Evolutionary conservation across 35 echinoderm and acorn worm genomes (phyloP).

Genomic region (Ptychodera flava): DNA sequence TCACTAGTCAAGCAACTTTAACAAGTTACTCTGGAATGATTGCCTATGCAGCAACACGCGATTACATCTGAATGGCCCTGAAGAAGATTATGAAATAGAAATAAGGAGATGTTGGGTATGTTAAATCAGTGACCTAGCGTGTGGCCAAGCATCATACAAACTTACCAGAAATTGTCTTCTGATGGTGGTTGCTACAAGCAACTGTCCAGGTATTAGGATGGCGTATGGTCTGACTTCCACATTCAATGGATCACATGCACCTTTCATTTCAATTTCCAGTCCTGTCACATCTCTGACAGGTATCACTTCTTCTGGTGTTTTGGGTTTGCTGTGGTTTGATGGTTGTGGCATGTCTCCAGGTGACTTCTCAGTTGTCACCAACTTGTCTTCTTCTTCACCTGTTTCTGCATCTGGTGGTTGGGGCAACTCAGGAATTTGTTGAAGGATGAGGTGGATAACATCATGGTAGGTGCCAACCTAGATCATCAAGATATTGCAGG

Average conservation of each 20-base stretch:
- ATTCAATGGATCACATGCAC: constrained; percentile 66
- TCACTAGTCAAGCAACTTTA: no score
- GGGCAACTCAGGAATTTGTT: constrained; percentile 49
- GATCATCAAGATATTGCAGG: no score
- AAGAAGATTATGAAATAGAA: no score
- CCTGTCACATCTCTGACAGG: constrained; percentile 25
- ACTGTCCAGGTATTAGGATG: constrained; percentile 67
- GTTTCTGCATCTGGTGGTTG: not conserved
- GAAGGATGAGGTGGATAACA: constrained; percentile 74
- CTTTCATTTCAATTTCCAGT: constrained; percentile 80
- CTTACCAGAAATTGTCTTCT: constrained; percentile 74
- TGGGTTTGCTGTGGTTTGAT: not conserved
- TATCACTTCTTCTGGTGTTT: not conserved
- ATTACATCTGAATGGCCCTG: no score
- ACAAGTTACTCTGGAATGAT: no score
- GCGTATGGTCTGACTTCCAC: constrained; percentile 78
- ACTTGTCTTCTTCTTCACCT: not conserved
- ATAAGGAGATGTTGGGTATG: no score
- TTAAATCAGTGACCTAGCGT: no score
- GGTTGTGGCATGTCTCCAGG: not conserved
- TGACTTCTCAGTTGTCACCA: not conserved
- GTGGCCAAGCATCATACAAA: no score
- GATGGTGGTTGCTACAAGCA: constrained; percentile 70
- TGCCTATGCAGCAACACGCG: no score
- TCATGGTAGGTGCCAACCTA: constrained; percentile 69